Evolutionary conservation across 2,797 vertebrate genomes (phyloP).

Genomic region (Sebastiscus tertius): DNA sequence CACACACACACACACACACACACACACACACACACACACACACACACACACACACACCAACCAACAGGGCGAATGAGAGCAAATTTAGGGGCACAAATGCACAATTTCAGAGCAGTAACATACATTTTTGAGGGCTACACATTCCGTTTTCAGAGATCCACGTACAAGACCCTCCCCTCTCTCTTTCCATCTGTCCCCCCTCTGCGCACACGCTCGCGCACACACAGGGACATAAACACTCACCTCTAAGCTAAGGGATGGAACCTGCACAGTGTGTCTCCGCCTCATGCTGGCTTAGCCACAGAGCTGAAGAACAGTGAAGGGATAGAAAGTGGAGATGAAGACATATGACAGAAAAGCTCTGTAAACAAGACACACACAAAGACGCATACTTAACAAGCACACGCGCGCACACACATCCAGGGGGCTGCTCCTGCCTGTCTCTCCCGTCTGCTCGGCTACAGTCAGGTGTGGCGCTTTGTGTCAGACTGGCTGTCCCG

Average conservation of each 20-base stretch:
- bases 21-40: neutral
- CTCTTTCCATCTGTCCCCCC: neutral
- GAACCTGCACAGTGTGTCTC: conserved; percentile 71
- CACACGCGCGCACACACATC: neutral
- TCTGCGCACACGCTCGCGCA: neutral
- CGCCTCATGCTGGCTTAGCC: conserved; percentile 77
- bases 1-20: neutral
- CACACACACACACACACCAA: neutral
- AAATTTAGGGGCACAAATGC: conserved; percentile 43
- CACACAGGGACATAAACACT: conserved; percentile 51
- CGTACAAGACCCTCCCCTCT: neutral
- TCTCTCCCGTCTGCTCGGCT: conserved; percentile 27
- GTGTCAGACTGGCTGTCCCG: conserved; percentile 54
- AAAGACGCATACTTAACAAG: conserved; percentile 29
- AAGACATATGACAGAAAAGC: conserved; percentile 73
- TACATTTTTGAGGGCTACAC: conserved; percentile 19
- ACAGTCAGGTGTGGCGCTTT: conserved; percentile 51
- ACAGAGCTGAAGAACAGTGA: conserved; percentile 72
- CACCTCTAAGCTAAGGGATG: conserved; percentile 72
- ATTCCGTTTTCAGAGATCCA: neutral
- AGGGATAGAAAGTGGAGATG: conserved; percentile 72
- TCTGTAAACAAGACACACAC: conserved; percentile 71
- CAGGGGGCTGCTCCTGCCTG: conserved; percentile 7
- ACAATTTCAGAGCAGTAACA: conserved; percentile 46
- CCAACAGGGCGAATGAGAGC: conserved; percentile 19